Evolutionary conservation across 2,888 invertebrate species (phyloP), one percentile per base, ranked within the genome.

Genomic region (Tenthredo mesomela): DNA sequence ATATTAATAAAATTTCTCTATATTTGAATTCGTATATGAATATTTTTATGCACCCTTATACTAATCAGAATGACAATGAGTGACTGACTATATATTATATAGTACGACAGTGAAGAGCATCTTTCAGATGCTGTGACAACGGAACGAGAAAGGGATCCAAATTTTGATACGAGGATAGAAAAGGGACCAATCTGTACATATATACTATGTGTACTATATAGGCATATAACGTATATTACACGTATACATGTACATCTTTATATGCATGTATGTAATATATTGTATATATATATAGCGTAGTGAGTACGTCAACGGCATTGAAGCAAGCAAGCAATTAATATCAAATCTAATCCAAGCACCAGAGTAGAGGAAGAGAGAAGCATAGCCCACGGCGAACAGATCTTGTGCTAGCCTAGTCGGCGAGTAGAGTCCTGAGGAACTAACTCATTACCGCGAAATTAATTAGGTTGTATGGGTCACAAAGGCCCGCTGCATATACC

Each of bases 371-470:
- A 84, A 77, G 83, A 71, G 85, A 87, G 85, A 87, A 84, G 65
- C 40, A 86, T 87, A 85, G 88, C 88, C 84, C 29, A 87, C 85
- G 88, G 88, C 87, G 86, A 88, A 87, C 88, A 89, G 89, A 89
- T 89, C 89, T 88, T 87, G 86, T 88, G 86, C 85, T 84, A 85
- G 87, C 87, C 88, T 88, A 89, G 88, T 88, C 87, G 87, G 80
- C 84, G 85, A 88, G 89, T 89, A 88, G 85, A 88, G 89, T 89
- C 89, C 89, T 87, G 87, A 87, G 88, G 86, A 89, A 88, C 89
- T 88, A 89, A 91, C 90, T 91, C 89, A 90, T 90, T 90, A 88
- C 86, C 85, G 89, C 88, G 88, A 89, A 82, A 82, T 82, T 82
- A 82, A 82, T 82, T 82, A 82, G 67, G 82, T 82, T 82, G 82